Evolutionary conservation across 2,888 invertebrate genomes (phyloP).

Genomic region (Dryomyza anilis): DNA sequence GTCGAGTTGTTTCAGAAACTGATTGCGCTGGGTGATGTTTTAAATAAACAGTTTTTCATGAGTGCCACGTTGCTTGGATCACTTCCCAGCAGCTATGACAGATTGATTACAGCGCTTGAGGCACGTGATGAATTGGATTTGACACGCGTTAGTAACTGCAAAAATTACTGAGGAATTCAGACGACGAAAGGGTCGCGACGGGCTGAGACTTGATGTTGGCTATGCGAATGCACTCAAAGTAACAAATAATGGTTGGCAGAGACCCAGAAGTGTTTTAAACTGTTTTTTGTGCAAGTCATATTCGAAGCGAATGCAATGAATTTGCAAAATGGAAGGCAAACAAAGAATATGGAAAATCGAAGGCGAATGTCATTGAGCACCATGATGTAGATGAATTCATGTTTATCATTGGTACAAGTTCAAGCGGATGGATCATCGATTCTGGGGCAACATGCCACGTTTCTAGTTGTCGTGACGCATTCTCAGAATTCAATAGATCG

Average conservation of each 20-base stretch:
- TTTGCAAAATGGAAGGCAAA: slow-evolving; percentile 1
- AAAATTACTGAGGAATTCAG: slow-evolving; percentile 25
- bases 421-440: slow-evolving; percentile 24
- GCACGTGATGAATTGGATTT: slow-evolving; percentile 25
- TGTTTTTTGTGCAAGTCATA: slow-evolving; percentile 30
- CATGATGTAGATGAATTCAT: slow-evolving; percentile 13
- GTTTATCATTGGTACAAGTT: background rate
- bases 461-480: background rate
- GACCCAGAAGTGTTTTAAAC: background rate
- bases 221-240: background rate
- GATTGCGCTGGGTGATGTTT: slow-evolving; percentile 21
- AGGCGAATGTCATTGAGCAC: slow-evolving; percentile 19
- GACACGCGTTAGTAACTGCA: slow-evolving; percentile 16
- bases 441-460: slow-evolving; percentile 25
- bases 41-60: slow-evolving; percentile 19
- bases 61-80: slow-evolving; percentile 19
- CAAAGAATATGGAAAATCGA: too few relatives aligned
- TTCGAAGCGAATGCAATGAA: slow-evolving; percentile 9
- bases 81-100: slow-evolving; percentile 26
- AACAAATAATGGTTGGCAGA: background rate
- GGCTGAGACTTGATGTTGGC: too few relatives aligned
- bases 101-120: slow-evolving; percentile 27
- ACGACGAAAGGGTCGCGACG: slow-evolving; percentile 20
- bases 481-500: background rate
- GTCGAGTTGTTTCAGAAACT: slow-evolving; percentile 25